These are phyloP conservation scores for Lophochroa leadbeateri DNA, from an alignment of 2,113 vertebrate species.

Conservation along the genomic window DNA sequence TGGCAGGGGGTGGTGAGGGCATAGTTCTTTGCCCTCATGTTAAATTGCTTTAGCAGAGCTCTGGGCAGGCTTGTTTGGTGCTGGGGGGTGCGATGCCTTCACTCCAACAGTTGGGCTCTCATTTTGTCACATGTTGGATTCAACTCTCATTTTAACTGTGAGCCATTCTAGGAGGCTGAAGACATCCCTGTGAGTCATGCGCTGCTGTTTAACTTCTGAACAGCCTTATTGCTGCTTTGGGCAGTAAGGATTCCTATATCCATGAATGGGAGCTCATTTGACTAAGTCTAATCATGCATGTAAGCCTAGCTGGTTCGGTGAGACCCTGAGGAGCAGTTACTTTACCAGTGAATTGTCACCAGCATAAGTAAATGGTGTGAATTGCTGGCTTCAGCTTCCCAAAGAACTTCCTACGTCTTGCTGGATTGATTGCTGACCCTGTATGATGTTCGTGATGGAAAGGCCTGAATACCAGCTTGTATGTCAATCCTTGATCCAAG, in stretches of 20 bases:
- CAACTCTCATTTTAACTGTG: not conserved
- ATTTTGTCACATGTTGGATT: not conserved
- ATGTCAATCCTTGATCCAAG: not conserved
- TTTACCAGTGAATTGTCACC: not conserved
- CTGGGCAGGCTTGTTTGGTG: not conserved
- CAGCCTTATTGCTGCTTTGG: not conserved
- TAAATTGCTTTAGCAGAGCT: not conserved
- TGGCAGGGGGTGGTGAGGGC: not conserved
- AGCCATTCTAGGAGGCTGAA: not conserved
- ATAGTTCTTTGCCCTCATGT: not conserved
- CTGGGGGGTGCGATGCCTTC: not conserved
- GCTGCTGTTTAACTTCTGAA: not conserved
- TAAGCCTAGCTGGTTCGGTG: not conserved
- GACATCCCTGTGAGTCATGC: not conserved
- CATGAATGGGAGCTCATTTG: not conserved
- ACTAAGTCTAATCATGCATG: not conserved
- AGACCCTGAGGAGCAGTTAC: not conserved
- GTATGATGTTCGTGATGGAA: rapidly evolving
- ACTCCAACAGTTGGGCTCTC: not conserved
- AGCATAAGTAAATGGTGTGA: not conserved
- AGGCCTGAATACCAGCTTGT: not conserved
- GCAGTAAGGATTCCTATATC: not conserved
- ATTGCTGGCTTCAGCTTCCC: not conserved
- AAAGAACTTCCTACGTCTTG: not conserved
- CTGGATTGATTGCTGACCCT: not conserved